Evolutionary conservation across 1,140 invertebrate genomes (phyloP), one percentile per base, ranked within the genome.

Genomic region (Pentalonia nigronervosa): DNA sequence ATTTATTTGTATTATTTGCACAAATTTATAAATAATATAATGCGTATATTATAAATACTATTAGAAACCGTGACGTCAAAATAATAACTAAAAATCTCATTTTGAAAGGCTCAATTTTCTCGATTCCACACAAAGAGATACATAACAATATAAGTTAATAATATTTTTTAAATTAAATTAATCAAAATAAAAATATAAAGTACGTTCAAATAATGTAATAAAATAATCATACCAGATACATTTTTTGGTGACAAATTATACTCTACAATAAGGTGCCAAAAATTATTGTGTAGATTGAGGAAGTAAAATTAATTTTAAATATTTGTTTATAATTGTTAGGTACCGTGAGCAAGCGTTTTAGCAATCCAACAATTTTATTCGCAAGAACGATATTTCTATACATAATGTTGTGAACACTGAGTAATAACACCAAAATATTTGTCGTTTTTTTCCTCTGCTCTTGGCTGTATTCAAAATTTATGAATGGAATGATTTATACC

Each of bases 401-500:
- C 34, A 41, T 36, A 4, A 1, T 41, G 84, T 86, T 23, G 41
- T 30, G 41, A 86, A 86, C 36, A 86, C 36, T 86, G 84, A 86
- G 41, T 86, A 86, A 86, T 45, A 86, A 86, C 25, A 86, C 45
- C 21, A 25, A 86, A 47, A 86, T 45, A 47, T 67, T n/a, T 86
- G 84, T 47, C 36, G 11, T 67, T 67, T 30, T 60, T 60, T 60
- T 60, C 11, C 30, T 47, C 25, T 30, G 25, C 36, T 86, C 41
- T 45, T 25, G 6, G 41, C 41, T 45, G 23, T 47, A 86, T 86
- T 86, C 41, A 17, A 45, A 47, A 47, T 86, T 47, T 86, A 45
- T 86, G 84, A 86, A 86, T 86, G 30, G 41, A 86, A 86, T 86
- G 36, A 86, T 86, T 86, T 86, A 86, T 86, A 86, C 47, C 41